Base-by-base conservation (phyloP, 2,113 vertebrate species). In the Sula dactylatra region DNA sequence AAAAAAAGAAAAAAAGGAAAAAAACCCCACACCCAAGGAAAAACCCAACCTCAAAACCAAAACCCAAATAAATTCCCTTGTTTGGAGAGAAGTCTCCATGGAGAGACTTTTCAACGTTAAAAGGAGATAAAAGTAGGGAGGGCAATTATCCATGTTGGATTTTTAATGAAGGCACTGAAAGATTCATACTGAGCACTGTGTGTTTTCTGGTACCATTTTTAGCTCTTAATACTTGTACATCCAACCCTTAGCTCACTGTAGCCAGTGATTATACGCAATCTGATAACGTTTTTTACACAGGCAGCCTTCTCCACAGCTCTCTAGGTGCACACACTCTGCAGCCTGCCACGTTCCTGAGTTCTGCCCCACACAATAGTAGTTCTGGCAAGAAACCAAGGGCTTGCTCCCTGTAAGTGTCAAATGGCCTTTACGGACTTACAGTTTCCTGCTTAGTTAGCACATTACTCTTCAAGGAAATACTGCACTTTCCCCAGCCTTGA, bases 261-360 rank as follows among this genome's bases (percentile, higher is more conserved):
- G 42, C 38, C 52, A 80, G 66, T 34, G 45, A 88, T 29, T 59
- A 70, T 15, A 44, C 0, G 2, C 54, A 59, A 73, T 16, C 42
- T 65, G 52, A 65, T 0, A 6, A 56, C 0, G 1, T 42, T 80
- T 94, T 29, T 58, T 32, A 54, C 0, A n/a, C 10, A 44, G 42
- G 56, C 49, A 70, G 70, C 22, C 40, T 44, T 86, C 86, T n/a
- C 50, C 64, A 47, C 55, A 36, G 26, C 29, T 81, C 64, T 55
- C 54, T 10, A 77, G 36, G 50, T 55, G 61, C 50, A 58, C n/a
- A 34, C 4, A 12, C 20, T 21, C 50, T 38, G 36, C 47, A 34
- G 55, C 20, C 47, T 27, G 59, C 55, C n/a, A 7, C 1, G 11
- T 62, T 47, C 22, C 34, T 16, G 31, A 25, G 31, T 21, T 49